Evolutionary conservation across 2,113 vertebrate genomes (phyloP).

Genomic region (Hypomesus transpacificus): DNA sequence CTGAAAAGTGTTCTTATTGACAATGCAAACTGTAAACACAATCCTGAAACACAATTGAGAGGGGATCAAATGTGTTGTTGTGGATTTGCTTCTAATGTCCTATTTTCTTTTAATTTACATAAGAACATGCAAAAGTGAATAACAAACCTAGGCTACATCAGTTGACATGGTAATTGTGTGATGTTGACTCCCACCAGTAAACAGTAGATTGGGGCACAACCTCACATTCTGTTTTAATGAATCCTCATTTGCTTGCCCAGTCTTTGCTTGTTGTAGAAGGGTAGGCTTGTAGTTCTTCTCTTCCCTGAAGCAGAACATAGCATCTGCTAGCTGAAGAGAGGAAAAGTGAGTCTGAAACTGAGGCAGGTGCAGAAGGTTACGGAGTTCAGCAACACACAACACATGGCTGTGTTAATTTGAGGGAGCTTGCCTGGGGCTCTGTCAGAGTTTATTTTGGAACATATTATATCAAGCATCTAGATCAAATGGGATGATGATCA

Average conservation of each 20-base stretch:
- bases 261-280: constrained; percentile 38
- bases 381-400: constrained; percentile 18
- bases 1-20: too few relatives aligned
- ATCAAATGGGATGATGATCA: neutral
- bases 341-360: neutral
- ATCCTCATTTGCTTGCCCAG: constrained; percentile 38
- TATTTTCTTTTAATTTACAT: neutral
- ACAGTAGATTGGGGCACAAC: constrained; percentile 37
- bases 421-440: neutral
- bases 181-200: constrained; percentile 38
- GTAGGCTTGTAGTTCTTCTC: constrained; percentile 26
- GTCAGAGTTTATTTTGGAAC: neutral
- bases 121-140: neutral
- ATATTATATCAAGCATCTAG: neutral
- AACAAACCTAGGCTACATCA: too few relatives aligned
- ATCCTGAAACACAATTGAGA: too few relatives aligned
- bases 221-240: constrained; percentile 56
- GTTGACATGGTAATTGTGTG: constrained; percentile 15
- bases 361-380: constrained; percentile 28
- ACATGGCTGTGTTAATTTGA: constrained; percentile 2
- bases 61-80: neutral
- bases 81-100: neutral
- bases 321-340: constrained; percentile 33
- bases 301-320: constrained; percentile 27
- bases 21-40: too few relatives aligned